A percentile compares a stretch with the other conserved stretches of the same genome.
Evolutionary conservation across 1,140 invertebrate genomes (phyloP).

Genomic region (Drosophila pachea): DNA sequence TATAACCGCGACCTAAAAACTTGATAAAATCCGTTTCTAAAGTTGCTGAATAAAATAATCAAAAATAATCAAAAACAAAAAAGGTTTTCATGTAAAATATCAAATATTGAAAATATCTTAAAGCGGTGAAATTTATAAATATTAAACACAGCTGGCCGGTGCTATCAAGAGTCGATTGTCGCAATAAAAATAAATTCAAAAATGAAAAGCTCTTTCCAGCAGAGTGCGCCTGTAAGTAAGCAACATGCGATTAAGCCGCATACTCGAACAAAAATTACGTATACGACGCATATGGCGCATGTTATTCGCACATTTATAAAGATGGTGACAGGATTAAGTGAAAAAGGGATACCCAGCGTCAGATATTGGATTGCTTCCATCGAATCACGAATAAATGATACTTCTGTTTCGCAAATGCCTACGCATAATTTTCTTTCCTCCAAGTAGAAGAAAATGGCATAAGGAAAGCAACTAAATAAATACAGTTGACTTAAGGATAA

Average conservation of each 20-base stretch:
- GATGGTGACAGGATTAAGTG: neutral
- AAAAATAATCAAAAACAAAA: conserved; percentile 1
- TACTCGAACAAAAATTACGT: conserved; percentile 8
- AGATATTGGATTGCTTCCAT: too few relatives aligned
- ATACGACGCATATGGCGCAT: conserved; percentile 23
- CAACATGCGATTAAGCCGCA: conserved; percentile 52
- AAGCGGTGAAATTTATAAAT: conserved; percentile 2
- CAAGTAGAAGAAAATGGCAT: too few relatives aligned
- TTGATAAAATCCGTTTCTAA: too few relatives aligned
- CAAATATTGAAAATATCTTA: neutral
- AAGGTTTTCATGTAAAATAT: conserved; percentile 11
- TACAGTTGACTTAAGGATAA: too few relatives aligned
- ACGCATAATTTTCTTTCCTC: too few relatives aligned
- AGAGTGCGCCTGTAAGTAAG: conserved; percentile 58
- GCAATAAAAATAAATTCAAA: conserved; percentile 10
- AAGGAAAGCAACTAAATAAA: too few relatives aligned
- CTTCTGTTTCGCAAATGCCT: too few relatives aligned
- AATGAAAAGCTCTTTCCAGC: conserved; percentile 29
- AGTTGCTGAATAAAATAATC: neutral
- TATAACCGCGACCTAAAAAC: too few relatives aligned
- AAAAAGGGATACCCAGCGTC: too few relatives aligned
- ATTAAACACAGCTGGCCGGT: conserved; percentile 18
- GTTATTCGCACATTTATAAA: conserved; percentile 12
- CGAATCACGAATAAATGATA: too few relatives aligned
- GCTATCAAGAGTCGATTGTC: conserved; percentile 12